Percentiles rank a stretch among this genome's conserved stretches.
These are phyloP conservation scores for Spatula versicolor DNA, from an alignment of 2,797 vertebrate genomes.

Conservation along the genomic window DNA sequence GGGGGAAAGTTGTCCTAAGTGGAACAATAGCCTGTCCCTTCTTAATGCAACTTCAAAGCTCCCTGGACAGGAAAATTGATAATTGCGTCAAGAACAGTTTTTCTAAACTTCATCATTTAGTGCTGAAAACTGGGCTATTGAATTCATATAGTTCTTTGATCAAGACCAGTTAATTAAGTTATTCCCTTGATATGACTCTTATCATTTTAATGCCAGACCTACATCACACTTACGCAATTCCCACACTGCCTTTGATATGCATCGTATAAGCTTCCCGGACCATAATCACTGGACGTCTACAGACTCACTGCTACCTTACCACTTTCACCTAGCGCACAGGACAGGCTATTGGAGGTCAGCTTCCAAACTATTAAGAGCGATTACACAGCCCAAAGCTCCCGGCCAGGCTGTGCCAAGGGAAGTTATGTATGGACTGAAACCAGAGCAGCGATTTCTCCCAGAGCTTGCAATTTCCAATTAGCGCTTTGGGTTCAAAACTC, in stretches of 20 bases:
- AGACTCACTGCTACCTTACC: neutral
- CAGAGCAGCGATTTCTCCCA: neutral
- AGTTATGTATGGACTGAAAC: neutral
- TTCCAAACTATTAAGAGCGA: neutral
- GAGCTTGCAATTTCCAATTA: neutral
- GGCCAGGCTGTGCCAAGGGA: neutral
- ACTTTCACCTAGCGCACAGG: neutral
- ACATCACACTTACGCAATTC: slow-evolving; percentile 46
- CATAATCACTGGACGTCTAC: neutral
- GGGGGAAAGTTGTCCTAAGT: slow-evolving; percentile 35
- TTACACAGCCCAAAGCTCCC: neutral
- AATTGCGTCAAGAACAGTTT: slow-evolving; percentile 64
- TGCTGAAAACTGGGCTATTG: slow-evolving; percentile 66
- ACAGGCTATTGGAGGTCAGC: neutral
- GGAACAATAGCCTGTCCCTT: slow-evolving; percentile 52
- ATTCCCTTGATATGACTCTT: slow-evolving; percentile 74
- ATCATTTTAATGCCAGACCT: slow-evolving; percentile 70
- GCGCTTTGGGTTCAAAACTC: neutral
- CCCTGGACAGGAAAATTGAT: slow-evolving; percentile 66
- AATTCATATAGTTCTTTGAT: slow-evolving; percentile 74
- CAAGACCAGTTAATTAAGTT: slow-evolving; percentile 76
- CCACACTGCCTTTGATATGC: slow-evolving; percentile 57
- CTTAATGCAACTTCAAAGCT: slow-evolving; percentile 73
- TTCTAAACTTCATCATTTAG: slow-evolving; percentile 69
- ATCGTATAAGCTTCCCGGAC: slow-evolving; percentile 24